Conservation (phyloP, 2,113 vertebrate genomes). For the Eira barbara region DNA sequence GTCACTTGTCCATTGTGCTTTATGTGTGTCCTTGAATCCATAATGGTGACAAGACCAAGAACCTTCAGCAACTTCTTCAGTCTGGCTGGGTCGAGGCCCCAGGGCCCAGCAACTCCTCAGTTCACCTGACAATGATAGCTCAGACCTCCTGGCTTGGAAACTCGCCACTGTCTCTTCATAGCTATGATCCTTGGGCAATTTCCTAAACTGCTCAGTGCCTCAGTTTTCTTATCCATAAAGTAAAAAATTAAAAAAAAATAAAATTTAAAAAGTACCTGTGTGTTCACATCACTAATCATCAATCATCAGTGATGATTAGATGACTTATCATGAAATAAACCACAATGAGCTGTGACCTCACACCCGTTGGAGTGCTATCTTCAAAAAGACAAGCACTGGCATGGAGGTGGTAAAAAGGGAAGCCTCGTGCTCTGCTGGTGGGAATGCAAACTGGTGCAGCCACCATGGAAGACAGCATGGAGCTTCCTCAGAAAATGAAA, state of each 20-base stretch:
- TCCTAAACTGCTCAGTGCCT: background rate
- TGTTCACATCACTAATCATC: background rate
- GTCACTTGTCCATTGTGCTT: background rate
- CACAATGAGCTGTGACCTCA: background rate
- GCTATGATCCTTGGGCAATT: background rate
- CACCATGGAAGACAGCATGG: background rate
- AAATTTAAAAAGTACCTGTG: background rate
- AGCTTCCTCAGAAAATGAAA: background rate
- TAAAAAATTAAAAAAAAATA: background rate
- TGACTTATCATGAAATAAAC: background rate
- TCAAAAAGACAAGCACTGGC: background rate
- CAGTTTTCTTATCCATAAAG: background rate
- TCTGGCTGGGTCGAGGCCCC: background rate
- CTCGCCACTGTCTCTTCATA: background rate
- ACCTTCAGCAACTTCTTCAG: background rate
- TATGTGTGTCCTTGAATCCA: background rate
- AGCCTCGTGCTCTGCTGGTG: rapidly evolving
- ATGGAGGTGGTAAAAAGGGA: background rate
- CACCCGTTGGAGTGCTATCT: background rate
- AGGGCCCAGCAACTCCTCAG: background rate
- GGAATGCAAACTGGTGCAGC: too few relatives aligned
- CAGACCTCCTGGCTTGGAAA: background rate
- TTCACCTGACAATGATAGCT: background rate
- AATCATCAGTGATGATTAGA: background rate
- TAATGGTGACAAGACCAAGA: background rate